These are phyloP conservation scores for Prionailurus bengalensis DNA, from an alignment of 2,113 vertebrate genomes.

Conservation along the genomic window DNA sequence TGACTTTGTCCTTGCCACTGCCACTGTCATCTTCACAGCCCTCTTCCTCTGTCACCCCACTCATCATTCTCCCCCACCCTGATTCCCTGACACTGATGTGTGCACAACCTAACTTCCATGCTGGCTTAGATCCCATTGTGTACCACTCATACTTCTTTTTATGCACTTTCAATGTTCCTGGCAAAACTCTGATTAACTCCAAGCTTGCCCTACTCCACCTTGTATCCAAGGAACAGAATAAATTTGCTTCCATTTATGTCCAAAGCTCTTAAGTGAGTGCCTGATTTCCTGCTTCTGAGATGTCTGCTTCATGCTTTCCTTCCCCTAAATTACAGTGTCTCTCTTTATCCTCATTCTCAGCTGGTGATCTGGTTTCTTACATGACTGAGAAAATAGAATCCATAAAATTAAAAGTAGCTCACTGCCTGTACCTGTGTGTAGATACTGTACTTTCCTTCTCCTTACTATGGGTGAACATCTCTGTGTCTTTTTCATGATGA, in stretches of 20 bases:
- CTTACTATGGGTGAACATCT: background rate
- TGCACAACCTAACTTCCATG: background rate
- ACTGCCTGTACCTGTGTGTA: too few relatives aligned
- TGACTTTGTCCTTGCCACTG: background rate
- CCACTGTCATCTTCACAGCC: background rate
- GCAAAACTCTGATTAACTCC: background rate
- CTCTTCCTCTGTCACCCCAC: too few relatives aligned
- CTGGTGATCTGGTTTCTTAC: background rate
- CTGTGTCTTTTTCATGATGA: too few relatives aligned
- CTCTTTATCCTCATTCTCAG: background rate
- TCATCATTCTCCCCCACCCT: background rate
- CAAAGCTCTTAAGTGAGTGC: background rate
- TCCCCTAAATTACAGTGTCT: background rate
- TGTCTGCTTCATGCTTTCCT: too few relatives aligned
- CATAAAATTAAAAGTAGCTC: background rate
- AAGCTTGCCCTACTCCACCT: rapidly evolving
- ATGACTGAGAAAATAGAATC: background rate
- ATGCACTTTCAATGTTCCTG: background rate
- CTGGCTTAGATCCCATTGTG: background rate
- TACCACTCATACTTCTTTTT: background rate
- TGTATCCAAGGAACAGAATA: background rate
- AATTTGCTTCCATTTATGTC: background rate
- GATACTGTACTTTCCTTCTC: background rate
- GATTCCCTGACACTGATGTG: background rate
- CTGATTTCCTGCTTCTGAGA: background rate